Evolutionary conservation across 2,797 vertebrate genomes (phyloP).

Genomic region (Molothrus ater): DNA sequence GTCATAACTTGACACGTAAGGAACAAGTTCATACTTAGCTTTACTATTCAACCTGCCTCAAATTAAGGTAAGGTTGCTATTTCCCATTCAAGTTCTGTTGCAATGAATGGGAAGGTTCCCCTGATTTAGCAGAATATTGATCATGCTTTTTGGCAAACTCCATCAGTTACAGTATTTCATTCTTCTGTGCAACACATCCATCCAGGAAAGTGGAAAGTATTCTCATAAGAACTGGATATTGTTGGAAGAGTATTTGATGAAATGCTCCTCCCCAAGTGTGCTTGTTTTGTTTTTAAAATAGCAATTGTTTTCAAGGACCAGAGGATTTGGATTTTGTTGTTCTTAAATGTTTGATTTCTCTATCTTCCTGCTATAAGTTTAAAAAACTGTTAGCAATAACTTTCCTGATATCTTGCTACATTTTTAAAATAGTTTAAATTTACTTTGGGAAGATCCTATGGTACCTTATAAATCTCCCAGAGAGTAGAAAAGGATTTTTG

Average conservation of each 20-base stretch:
- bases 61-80: background rate
- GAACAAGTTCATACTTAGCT: background rate
- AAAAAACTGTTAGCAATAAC: background rate
- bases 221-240: background rate
- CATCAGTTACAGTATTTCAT: background rate
- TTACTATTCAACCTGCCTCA: background rate
- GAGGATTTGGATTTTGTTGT: background rate
- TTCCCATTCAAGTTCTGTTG: background rate
- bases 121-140: background rate
- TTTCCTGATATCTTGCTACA: background rate
- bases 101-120: background rate
- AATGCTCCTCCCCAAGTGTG: background rate
- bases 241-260: background rate
- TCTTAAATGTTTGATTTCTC: background rate
- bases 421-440: slow-evolving; percentile 2
- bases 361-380: background rate
- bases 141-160: background rate
- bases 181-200: background rate
- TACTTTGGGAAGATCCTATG: slow-evolving; percentile 7
- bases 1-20: background rate
- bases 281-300: background rate
- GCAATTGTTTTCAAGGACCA: background rate
- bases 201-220: background rate
- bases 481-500: slow-evolving; percentile 41
- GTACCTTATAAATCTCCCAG: slow-evolving; percentile 37